These are phyloP conservation scores for Tetramorium simillimum DNA, from an alignment of 1,140 invertebrate genomes.

Conservation along the genomic window DNA sequence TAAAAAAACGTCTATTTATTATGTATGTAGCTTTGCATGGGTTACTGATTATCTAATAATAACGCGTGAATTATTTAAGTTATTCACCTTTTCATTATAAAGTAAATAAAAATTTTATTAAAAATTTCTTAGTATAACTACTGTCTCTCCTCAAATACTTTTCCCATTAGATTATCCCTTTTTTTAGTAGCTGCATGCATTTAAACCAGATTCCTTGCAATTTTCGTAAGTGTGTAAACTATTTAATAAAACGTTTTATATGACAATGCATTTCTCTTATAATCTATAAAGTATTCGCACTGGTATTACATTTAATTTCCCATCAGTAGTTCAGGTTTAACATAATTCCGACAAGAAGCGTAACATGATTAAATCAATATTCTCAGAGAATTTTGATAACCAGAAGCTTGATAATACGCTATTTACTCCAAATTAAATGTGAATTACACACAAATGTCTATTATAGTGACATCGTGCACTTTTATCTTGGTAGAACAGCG, in stretches of 20 bases:
- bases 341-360: background rate
- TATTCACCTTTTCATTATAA: background rate
- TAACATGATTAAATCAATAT: background rate
- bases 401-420: background rate
- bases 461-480: conserved; percentile 5
- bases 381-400: background rate
- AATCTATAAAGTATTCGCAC: background rate
- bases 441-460: conserved; percentile 7
- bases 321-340: background rate
- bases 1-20: too few species aligned
- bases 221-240: background rate
- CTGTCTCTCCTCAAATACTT: background rate
- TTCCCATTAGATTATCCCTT: too few species aligned
- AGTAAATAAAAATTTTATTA: background rate
- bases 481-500: background rate
- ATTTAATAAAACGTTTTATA: background rate
- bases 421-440: conserved; percentile 17
- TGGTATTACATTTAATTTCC: background rate
- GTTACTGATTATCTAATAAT: background rate
- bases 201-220: background rate
- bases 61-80: background rate
- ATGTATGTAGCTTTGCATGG: background rate
- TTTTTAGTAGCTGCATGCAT: background rate
- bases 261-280: background rate
- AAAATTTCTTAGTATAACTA: background rate